Base-by-base conservation (phyloP, 2,888 invertebrate genomes). In the Lapara coniferarum region DNA sequence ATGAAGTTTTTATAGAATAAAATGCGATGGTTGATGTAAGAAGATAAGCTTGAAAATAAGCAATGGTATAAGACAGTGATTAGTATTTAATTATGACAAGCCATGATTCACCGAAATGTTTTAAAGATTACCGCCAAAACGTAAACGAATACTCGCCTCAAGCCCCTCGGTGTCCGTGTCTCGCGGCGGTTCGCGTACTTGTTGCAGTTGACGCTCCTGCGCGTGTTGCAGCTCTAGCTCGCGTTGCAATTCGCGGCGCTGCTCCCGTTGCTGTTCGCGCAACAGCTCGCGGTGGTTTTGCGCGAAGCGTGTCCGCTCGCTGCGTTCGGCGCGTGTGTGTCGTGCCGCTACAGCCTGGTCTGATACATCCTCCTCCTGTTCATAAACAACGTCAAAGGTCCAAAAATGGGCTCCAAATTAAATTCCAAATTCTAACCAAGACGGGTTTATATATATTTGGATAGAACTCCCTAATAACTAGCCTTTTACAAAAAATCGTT, bases 301-400 rank as follows among this genome's bases (percentile, higher is more conserved):
- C 25, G 76, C 30, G 89, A 96, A 97, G 76, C 97, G 96, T 81
- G 96, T 96, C 73, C 96, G 96, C 90, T 99, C 99, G 75, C 97
- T 97, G 13, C 94, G 91, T 89, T 97, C 97, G 75, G 96, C 96
- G 74, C 96, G 96, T 67, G 95, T 95, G 89, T 99, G 99, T 3
- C 98, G 95, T 57, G 91, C 85, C 5, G 93, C 85, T 77, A 96
- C 96, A 0, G 96, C 95, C 71, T 96, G 96, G 71, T 98, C 98
- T 0, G 97, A 96, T 71, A 97, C 92, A 87, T 98, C 98, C 88
- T 98, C 98, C 68, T 95, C 93, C 95, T 90, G 82, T 0, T 74
- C 7, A 16, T 46, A n/a, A 6, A 37, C n/a, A 16, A 44, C 12
- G 46, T 8, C 46, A 46, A n/a, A n/a, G n/a, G n/a, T n/a, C n/a